These are phyloP conservation scores for Atrina japonica DNA, from an alignment of 2,888 invertebrate species.

Conservation along the genomic window DNA sequence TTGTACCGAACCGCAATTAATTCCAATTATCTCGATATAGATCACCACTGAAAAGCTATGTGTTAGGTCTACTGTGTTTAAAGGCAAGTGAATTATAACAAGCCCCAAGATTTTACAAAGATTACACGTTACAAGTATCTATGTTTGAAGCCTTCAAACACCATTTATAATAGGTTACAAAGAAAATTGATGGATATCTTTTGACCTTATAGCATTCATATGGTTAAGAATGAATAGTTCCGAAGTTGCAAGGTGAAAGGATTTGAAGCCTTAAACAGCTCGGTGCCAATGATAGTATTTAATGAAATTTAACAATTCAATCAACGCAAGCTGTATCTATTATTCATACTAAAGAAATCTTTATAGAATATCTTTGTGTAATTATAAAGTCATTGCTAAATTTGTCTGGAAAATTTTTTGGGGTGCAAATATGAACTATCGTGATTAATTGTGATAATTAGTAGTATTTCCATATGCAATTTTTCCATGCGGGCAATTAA, in stretches of 20 bases:
- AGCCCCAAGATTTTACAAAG: no score
- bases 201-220: neutral
- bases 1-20: no score
- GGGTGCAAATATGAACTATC: neutral
- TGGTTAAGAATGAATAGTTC: neutral
- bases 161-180: neutral
- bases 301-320: neutral
- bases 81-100: no score
- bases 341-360: neutral
- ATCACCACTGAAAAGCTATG: slow-evolving; percentile 12
- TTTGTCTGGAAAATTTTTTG: neutral
- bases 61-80: slow-evolving; percentile 16
- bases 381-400: slow-evolving; percentile 7
- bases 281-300: slow-evolving; percentile 7
- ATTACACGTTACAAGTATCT: neutral
- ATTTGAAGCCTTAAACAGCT: neutral
- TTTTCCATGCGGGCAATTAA: slow-evolving; percentile 3
- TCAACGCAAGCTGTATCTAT: neutral
- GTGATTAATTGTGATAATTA: neutral
- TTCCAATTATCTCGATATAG: no score
- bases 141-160: neutral
- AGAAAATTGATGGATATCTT: slow-evolving; percentile 4
- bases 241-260: neutral
- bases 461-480: neutral
- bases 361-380: neutral